Conservation (phyloP, 2,888 invertebrate genomes). For the Protophormia terraenovae region DNA sequence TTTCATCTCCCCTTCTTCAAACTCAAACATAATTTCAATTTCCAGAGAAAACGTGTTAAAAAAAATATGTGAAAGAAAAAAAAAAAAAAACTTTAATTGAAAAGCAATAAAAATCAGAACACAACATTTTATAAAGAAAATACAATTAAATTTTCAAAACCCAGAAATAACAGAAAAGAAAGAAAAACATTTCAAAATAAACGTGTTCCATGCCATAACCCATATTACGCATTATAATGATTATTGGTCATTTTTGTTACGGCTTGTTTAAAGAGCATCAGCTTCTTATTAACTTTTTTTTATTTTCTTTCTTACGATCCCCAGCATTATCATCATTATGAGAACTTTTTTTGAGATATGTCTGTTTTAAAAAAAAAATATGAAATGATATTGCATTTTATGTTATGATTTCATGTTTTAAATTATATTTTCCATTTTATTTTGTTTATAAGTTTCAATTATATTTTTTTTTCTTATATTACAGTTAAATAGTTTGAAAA, state of each 20-base stretch:
- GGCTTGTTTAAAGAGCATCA: constrained; percentile 44
- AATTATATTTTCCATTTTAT: constrained; percentile 29
- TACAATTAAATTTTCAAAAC: constrained; percentile 13
- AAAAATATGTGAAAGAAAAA: too few relatives aligned
- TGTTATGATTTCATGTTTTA: constrained; percentile 34
- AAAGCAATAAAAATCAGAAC: constrained; percentile 51
- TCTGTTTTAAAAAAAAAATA: too few relatives aligned
- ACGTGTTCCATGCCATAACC: constrained; percentile 54
- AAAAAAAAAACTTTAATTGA: constrained; percentile 38
- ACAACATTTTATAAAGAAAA: constrained; percentile 34
- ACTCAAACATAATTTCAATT: constrained; percentile 1
- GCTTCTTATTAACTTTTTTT: neutral
- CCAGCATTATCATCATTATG: constrained; percentile 21
- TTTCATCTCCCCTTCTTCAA: neutral
- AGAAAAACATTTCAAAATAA: too few relatives aligned
- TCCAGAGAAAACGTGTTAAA: constrained; percentile 47
- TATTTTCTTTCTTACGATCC: neutral
- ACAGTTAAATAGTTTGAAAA: constrained; percentile 12
- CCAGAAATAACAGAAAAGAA: neutral
- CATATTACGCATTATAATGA: constrained; percentile 65
- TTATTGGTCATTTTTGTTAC: constrained; percentile 54
- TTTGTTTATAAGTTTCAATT: constrained; percentile 35
- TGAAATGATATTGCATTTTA: neutral
- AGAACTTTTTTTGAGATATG: neutral
- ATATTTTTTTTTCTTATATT: neutral